Evolutionary conservation across 2,888 invertebrate species (phyloP), one percentile per base, ranked within the genome.

Genomic region (Branchellion lobata): DNA sequence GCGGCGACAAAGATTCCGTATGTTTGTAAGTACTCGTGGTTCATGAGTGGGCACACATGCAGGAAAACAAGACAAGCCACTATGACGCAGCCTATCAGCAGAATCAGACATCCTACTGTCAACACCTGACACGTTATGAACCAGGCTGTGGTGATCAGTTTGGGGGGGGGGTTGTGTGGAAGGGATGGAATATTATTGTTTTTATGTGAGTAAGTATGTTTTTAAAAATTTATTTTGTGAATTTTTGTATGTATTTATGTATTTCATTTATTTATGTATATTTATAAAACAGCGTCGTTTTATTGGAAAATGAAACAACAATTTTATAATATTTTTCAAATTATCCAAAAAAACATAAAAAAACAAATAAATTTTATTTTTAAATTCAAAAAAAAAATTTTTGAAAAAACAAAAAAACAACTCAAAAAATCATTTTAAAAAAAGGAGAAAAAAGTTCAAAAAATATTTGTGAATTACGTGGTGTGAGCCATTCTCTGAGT

Each of bases 81-180:
- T 14, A 82, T 2, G 11, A 81, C 34, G 0, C 81, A 76, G 8
- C 80, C 81, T 33, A 84, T 81, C 31, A 80, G 61, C 79, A 92
- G 91, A 74, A 95, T 90, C 84, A 96, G 92, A 84, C 93, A 92
- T 77, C 95, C 85, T 0, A 95, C 95, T 87, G 92, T 95, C 89
- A 96, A 94, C 85, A 95, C 92, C 86, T 96, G 95, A 1, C 95
- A 95, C 1, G 93, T 92, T 84, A 95, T 91, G 92, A 96, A 94
- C 86, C 96, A 96, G 27, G 92, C 94, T 93, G 90, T 57, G 90
- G 90, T 85, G 24, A 40, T 29, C 3, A 33, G 24, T 31, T 11
- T 33, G n/a, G 53, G 40, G 40, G 40, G 40, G 40, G n/a, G n/a
- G n/a, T n/a, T n/a, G n/a, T n/a, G n/a, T n/a, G n/a, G n/a, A n/a